These are phyloP conservation scores for Malurus elegans DNA, from an alignment of 2,113 vertebrate species.

Conservation along the genomic window DNA sequence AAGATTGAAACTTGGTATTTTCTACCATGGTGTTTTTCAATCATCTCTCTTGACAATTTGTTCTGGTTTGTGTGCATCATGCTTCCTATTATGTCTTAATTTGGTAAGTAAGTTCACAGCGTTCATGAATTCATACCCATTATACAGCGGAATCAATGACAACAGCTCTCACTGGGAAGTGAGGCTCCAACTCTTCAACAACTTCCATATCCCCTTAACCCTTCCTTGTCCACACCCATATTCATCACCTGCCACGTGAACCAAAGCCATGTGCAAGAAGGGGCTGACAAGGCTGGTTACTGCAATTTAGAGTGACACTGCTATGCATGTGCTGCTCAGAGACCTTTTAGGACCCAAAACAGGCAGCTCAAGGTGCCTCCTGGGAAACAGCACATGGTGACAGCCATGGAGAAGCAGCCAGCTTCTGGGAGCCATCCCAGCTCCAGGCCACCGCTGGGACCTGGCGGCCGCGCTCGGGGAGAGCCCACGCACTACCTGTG, in stretches of 20 bases:
- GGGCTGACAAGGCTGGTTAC: not conserved
- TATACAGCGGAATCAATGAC: not conserved
- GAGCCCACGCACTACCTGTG: not conserved
- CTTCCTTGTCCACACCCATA: not conserved
- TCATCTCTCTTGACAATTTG: not conserved
- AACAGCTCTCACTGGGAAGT: not conserved
- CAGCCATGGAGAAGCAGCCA: rapidly evolving
- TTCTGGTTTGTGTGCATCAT: not conserved
- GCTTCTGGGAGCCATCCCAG: not conserved
- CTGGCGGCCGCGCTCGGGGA: rapidly evolving
- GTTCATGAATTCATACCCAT: not conserved
- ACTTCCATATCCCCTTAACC: not conserved
- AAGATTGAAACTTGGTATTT: not conserved
- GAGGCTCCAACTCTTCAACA: not conserved
- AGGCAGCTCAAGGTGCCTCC: not conserved
- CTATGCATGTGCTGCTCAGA: not conserved
- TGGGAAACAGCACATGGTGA: rapidly evolving
- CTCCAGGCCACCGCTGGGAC: rapidly evolving
- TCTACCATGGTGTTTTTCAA: not conserved
- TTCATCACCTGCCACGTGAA: rapidly evolving
- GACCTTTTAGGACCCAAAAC: not conserved
- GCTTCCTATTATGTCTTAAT: not conserved
- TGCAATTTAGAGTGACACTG: not conserved
- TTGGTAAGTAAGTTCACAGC: not conserved
- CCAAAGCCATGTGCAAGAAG: not conserved